Conservation (phyloP, 2,888 invertebrate species). For the Cheilosia vulpina region DNA sequence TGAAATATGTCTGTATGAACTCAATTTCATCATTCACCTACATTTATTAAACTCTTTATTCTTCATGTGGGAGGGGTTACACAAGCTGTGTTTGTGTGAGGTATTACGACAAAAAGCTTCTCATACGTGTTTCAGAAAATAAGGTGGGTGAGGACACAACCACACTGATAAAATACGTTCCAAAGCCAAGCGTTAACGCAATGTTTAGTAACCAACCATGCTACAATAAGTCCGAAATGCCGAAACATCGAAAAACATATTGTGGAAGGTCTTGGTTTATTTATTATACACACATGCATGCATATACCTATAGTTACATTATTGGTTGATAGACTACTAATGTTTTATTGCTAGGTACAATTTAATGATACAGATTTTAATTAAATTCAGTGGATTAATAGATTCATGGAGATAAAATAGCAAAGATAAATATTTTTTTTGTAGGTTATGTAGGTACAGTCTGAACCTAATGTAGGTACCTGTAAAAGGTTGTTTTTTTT, state of each 20-base stretch:
- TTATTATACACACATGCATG: constrained; percentile 13
- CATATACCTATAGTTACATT: background rate
- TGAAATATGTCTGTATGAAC: constrained; percentile 12
- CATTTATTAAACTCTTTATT: constrained; percentile 1
- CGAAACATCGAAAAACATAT: constrained; percentile 61
- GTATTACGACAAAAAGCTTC: constrained; percentile 30
- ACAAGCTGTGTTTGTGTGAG: constrained; percentile 3
- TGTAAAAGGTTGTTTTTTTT: too few relatives aligned
- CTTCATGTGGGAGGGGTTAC: constrained; percentile 50
- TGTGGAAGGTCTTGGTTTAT: constrained; percentile 74
- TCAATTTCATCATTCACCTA: constrained; percentile 29
- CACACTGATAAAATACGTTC: constrained; percentile 19
- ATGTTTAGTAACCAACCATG: constrained; percentile 49
- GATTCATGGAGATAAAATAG: too few relatives aligned
- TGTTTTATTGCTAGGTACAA: background rate
- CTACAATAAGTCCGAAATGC: constrained; percentile 43
- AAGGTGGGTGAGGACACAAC: constrained; percentile 27
- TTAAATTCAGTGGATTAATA: background rate
- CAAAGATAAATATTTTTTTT: too few relatives aligned
- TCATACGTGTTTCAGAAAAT: constrained; percentile 5
- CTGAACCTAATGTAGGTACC: too few relatives aligned
- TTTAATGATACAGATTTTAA: background rate
- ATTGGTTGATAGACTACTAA: background rate
- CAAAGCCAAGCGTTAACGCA: constrained; percentile 13
- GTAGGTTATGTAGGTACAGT: too few relatives aligned